These are phyloP conservation scores for Drosophila koepferae DNA, from an alignment of 2,888 invertebrate species.

Conservation along the genomic window DNA sequence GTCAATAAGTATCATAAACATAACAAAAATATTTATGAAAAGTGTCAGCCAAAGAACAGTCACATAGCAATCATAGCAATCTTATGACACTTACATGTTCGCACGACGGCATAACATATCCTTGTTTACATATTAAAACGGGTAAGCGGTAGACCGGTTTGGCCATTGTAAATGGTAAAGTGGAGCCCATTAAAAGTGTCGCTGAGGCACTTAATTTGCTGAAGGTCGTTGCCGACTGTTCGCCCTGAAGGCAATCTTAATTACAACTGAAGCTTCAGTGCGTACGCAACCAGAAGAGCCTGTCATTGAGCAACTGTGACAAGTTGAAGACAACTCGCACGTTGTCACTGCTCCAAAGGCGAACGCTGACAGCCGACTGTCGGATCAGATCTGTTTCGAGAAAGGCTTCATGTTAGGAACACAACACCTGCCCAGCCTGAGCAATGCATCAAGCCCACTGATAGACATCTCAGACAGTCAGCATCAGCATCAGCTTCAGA, in stretches of 20 bases:
- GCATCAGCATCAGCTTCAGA: background rate
- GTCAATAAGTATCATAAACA: background rate
- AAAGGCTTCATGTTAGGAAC: background rate
- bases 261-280: slow-evolving; percentile 4
- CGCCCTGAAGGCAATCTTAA: slow-evolving; percentile 8
- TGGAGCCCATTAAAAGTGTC: slow-evolving; percentile 5
- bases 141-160: background rate
- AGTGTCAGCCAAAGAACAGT: background rate
- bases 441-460: background rate
- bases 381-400: background rate
- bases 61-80: background rate
- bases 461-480: background rate
- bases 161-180: background rate
- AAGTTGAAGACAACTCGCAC: slow-evolving; percentile 1
- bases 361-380: background rate
- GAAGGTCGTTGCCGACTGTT: background rate
- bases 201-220: slow-evolving; percentile 2
- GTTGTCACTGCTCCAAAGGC: background rate
- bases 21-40: background rate
- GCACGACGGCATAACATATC: background rate
- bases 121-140: background rate
- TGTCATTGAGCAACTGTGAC: slow-evolving; percentile 3
- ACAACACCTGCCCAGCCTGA: background rate
- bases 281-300: slow-evolving; percentile 5
- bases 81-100: background rate